Base-by-base conservation (phyloP, 2,888 invertebrate species). In the Melikaiella ostensackeni region DNA sequence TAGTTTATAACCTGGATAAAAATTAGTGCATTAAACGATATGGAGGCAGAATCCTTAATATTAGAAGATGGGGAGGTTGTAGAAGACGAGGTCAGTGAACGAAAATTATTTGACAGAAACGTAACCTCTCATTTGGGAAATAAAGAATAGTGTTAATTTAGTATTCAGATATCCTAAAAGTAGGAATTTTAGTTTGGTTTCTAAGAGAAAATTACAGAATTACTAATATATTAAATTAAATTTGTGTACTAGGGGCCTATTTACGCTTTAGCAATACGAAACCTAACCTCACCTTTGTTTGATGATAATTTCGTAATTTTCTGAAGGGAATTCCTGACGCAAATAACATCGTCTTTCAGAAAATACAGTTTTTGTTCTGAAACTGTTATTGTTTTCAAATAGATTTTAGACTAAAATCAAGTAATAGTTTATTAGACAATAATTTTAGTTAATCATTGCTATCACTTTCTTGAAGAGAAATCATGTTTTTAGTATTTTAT, bases 51-150 rank as follows among this genome's bases (percentile, higher is more conserved):
- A 88, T 89, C 93, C 84, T 92, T 93, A 84, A 92, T 94, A 81
- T 92, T 93, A 80, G 93, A 94, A 85, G 92, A 93, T 84, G 93
- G 93, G 82, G 95, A 94, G 89, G 91, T 94, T 80, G 94, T 95
- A 88, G 95, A 95, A 80, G 95, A 95, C 86, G 95, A 95, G 93
- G 95, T 95, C 92, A 92, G 92, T 82, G 77, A 79, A 24, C 16
- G 27, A 16, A 24, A 27, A 59, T 27, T 24, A 63, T 80, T 83
- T 85, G 83, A 86, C 82, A 86, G 82, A 57, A 70, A 79, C 80
- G 78, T 84, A 86, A 86, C 85, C 85, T 87, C 61, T 63, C 13
- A 35, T 2, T 33, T 63, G 19, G 19, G 33, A 27, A 55, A 50
- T n/a, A 21, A 9, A 57, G 16, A 42, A 59, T 2, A 16, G 4